Percentiles rank a stretch among this genome's conserved stretches.
phyloP scores from a whole-genome alignment of 2,797 vertebrate species.

The Anguilla marmorata region DNA sequence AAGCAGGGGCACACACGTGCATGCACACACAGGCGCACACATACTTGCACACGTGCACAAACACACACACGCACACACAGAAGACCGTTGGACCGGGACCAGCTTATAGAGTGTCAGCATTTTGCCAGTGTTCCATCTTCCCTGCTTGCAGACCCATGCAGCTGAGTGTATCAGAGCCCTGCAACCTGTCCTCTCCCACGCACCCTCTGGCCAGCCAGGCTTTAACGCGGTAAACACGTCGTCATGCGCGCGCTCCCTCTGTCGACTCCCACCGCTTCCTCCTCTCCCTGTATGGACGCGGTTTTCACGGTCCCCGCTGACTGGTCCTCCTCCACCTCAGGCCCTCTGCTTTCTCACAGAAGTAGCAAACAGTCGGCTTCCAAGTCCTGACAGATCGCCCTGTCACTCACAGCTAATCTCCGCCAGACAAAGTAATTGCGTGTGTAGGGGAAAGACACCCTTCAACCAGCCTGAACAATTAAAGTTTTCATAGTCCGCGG shows the following conservation, averaged over 20 bases:
- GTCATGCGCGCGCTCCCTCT: not conserved
- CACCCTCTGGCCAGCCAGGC: constrained; percentile 20
- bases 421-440: constrained; percentile 12
- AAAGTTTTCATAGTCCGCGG: not conserved
- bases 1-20: not conserved
- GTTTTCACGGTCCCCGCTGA: not conserved
- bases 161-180: not conserved
- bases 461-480: not conserved
- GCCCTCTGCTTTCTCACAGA: not conserved
- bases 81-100: not conserved
- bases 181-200: not conserved
- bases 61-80: not conserved
- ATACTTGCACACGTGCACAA: not conserved
- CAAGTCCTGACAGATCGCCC: not conserved
- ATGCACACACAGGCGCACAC: not conserved
- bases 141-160: not conserved
- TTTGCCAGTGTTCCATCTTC: not conserved
- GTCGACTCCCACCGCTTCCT: not conserved
- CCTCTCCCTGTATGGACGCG: not conserved
- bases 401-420: constrained; percentile 26
- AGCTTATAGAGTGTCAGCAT: not conserved
- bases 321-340: not conserved
- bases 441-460: not conserved
- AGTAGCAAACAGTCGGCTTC: not conserved
- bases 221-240: constrained; percentile 19